Base-by-base conservation (phyloP, 2,113 vertebrate species). In the Rhea pennata region DNA sequence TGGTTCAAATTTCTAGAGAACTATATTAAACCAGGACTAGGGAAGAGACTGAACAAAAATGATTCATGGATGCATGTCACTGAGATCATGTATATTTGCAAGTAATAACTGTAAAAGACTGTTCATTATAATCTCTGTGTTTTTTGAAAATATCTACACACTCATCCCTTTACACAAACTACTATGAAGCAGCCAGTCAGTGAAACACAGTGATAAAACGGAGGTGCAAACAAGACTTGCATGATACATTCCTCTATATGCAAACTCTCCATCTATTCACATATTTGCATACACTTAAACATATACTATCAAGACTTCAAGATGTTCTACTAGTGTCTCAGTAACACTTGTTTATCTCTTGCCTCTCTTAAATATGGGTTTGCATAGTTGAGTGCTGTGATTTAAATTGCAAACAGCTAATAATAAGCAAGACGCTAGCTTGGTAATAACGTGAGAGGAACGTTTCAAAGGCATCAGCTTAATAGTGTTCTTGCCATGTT, bases 401-500 rank as follows among this genome's bases (percentile, higher is more conserved):
- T 95, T 95, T 96, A 33, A 82, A 84, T 95, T 96, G 88, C 84
- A 94, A 93, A 81, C 92, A 72, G 70, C 66, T 81, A 84, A 46
- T 19, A 29, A 78, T 46, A 56, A 65, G 72, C 42, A 17, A 21
- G 19, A 16, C 27, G 62, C 27, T 87, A 84, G 90, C 74, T 77
- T 24, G 44, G 71, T 22, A 16, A 6, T 14, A 42, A n/a, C 2
- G 14, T 0, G 31, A 72, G 88, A 75, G 58, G 58, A 40, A 3
- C 14, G 2, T 66, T 33, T 70, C n/a, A 44, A 84, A 93, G 91
- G 77, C 24, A 14, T 54, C 1, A 2, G 27, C 26, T 93, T 82
- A 31, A 22, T 19, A 8, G 1, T 48, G 29, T 61, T 91, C 88
- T 75, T 73, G 51, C 74, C 64, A 31, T 6, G 51, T 33, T 71